A percentile compares a stretch with the other conserved stretches of the same genome.
Evolutionary conservation across 2,113 vertebrate species (phyloP).

Genomic region (Tragulus kanchil): DNA sequence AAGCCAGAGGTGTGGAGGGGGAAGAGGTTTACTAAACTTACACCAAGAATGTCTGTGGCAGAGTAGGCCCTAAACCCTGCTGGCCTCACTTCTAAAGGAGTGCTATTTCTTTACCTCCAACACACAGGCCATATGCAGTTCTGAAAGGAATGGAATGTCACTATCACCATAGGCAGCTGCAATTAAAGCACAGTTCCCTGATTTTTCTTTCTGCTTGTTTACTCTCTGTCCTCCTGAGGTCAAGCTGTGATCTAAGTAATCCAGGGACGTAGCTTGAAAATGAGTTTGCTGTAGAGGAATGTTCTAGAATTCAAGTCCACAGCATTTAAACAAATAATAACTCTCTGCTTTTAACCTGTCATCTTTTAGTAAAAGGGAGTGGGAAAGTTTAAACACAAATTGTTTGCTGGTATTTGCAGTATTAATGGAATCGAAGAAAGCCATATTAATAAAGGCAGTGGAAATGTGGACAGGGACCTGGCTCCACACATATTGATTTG

Average conservation of each 20-base stretch:
- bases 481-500: slow-evolving; percentile 78
- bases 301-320: slow-evolving; percentile 54
- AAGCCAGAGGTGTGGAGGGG: background rate
- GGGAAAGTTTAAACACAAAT: slow-evolving; percentile 51
- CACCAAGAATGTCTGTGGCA: background rate
- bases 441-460: slow-evolving; percentile 75
- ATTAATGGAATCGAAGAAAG: slow-evolving; percentile 74
- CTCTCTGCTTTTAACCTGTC: slow-evolving; percentile 71
- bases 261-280: slow-evolving; percentile 53
- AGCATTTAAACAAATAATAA: slow-evolving; percentile 62
- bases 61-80: background rate
- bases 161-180: background rate
- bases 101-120: background rate
- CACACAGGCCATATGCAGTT: background rate
- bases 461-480: slow-evolving; percentile 69
- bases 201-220: slow-evolving; percentile 7
- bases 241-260: slow-evolving; percentile 53
- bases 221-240: slow-evolving; percentile 1
- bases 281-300: slow-evolving; percentile 48
- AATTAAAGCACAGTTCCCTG: background rate
- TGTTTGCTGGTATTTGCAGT: slow-evolving; percentile 66
- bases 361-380: slow-evolving; percentile 41
- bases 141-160: background rate
- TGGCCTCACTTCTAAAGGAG: background rate
- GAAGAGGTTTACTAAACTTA: background rate